Conservation (phyloP, 1,140 invertebrate genomes). For the Micrasema longulum region DNA sequence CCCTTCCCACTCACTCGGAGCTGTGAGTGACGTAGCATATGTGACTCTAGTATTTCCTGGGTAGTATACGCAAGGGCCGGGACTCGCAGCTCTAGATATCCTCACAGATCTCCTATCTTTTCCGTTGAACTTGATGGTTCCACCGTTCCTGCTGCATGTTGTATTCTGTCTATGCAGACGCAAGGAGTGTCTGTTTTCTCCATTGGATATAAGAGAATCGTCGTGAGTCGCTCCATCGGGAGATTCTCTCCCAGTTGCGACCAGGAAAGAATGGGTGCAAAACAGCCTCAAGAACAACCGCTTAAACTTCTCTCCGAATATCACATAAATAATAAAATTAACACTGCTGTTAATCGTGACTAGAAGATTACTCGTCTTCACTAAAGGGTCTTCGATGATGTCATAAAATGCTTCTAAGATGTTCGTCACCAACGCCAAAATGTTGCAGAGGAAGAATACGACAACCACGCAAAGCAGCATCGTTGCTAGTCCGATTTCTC, state of each 20-base stretch:
- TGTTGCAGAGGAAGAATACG: conserved; percentile 95
- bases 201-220: conserved; percentile 83
- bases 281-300: conserved; percentile 89
- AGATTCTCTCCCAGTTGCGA: conserved; percentile 72
- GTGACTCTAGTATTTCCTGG: conserved; percentile 59
- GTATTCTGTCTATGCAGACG: conserved; percentile 75
- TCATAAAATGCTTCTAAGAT: conserved; percentile 83
- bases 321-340: conserved; percentile 97
- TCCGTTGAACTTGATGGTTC: conserved; percentile 59
- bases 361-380: conserved; percentile 90
- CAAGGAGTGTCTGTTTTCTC: conserved; percentile 75
- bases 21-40: conserved; percentile 47
- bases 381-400: conserved; percentile 78
- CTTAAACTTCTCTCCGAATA: conserved; percentile 97
- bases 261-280: conserved; percentile 74
- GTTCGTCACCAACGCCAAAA: conserved; percentile 90
- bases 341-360: conserved; percentile 97
- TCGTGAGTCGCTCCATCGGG: conserved; percentile 80
- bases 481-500: conserved; percentile 90
- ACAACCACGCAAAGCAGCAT: conserved; percentile 95
- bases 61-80: conserved; percentile 77
- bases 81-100: conserved; percentile 63
- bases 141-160: conserved; percentile 67
- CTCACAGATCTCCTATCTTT: conserved; percentile 53
- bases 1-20: conserved; percentile 53